phyloP scores from a whole-genome alignment of 1,140 invertebrate species.

The Drosophila rufa region DNA sequence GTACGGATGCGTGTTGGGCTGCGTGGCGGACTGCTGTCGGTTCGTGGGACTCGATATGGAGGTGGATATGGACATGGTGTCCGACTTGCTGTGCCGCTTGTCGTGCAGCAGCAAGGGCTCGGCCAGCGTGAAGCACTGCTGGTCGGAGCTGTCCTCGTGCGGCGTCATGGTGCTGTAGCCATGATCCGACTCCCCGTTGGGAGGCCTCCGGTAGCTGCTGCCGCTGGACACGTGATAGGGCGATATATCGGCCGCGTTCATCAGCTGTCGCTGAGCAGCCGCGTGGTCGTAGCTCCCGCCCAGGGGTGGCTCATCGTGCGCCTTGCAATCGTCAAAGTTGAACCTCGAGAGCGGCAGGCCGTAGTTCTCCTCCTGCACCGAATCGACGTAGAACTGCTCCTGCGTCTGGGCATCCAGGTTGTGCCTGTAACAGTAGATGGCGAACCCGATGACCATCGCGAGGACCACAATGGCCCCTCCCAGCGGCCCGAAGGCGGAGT shows the following conservation, averaged over 20 bases:
- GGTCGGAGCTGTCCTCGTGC: constrained; percentile 93
- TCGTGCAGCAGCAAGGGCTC: constrained; percentile 87
- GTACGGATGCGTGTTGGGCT: constrained; percentile 62
- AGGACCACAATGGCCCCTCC: constrained; percentile 88
- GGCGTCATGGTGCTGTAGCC: constrained; percentile 98
- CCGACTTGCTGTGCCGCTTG: constrained; percentile 87
- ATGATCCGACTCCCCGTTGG: constrained; percentile 95
- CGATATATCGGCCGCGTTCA: constrained; percentile 89
- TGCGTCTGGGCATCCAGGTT: constrained; percentile 87
- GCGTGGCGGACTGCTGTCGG: constrained; percentile 65
- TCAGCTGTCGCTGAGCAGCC: constrained; percentile 75
- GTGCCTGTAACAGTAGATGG: constrained; percentile 89
- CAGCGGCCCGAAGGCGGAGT: constrained; percentile 88
- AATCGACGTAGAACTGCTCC: constrained; percentile 86
- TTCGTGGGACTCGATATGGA: constrained; percentile 86
- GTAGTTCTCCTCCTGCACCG: constrained; percentile 86
- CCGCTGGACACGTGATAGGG: constrained; percentile 94
- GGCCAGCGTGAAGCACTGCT: constrained; percentile 90
- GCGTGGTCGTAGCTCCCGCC: constrained; percentile 76
- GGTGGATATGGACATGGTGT: constrained; percentile 88
- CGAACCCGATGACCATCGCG: constrained; percentile 87
- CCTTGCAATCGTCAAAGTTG: constrained; percentile 80
- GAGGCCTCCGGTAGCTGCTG: constrained; percentile 89
- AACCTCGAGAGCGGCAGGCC: constrained; percentile 80
- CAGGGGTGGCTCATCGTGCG: constrained; percentile 78